Evolutionary conservation across 1,140 invertebrate genomes (phyloP).

Genomic region (Ditylenchus dipsaci): DNA sequence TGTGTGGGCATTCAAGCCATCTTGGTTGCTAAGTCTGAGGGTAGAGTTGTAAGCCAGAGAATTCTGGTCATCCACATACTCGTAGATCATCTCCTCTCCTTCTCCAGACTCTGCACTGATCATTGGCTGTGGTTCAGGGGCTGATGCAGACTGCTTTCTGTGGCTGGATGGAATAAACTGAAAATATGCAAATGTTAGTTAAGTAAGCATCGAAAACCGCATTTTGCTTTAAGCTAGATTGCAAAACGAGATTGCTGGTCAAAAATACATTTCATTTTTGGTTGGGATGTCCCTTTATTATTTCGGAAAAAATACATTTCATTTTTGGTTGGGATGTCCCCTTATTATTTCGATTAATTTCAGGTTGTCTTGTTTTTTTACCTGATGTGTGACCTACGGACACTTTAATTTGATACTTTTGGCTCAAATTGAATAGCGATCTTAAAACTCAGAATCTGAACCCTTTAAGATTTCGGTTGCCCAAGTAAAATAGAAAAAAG

Average conservation of each 20-base stretch:
- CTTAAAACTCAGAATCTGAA: too few relatives aligned
- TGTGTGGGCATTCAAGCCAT: conserved; percentile 2
- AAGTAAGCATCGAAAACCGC: conserved; percentile 2
- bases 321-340: too few relatives aligned
- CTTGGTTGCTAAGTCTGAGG: conserved; percentile 18
- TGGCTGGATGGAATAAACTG: conserved; percentile 24
- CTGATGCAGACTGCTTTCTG: conserved; percentile 15
- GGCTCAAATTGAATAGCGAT: too few relatives aligned
- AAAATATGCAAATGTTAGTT: conserved; percentile 1
- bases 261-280: too few relatives aligned
- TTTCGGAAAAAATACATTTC: too few relatives aligned
- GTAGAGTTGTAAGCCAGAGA: conserved; percentile 33
- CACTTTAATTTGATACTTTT: too few relatives aligned
- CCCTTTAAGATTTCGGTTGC: too few relatives aligned
- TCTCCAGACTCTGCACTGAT: conserved; percentile 14
- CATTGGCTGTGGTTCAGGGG: conserved; percentile 14
- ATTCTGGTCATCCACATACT: conserved; percentile 42
- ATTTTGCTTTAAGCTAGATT: neutral
- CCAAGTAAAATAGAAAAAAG: too few relatives aligned
- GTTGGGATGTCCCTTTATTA: too few relatives aligned
- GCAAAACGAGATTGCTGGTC: neutral
- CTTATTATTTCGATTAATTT: too few relatives aligned
- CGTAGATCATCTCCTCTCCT: conserved; percentile 33
- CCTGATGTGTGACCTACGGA: too few relatives aligned
- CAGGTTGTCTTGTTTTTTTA: too few relatives aligned